Evolutionary conservation across 2,113 vertebrate genomes (phyloP).

Genomic region (Choloepus hoffmanni): DNA sequence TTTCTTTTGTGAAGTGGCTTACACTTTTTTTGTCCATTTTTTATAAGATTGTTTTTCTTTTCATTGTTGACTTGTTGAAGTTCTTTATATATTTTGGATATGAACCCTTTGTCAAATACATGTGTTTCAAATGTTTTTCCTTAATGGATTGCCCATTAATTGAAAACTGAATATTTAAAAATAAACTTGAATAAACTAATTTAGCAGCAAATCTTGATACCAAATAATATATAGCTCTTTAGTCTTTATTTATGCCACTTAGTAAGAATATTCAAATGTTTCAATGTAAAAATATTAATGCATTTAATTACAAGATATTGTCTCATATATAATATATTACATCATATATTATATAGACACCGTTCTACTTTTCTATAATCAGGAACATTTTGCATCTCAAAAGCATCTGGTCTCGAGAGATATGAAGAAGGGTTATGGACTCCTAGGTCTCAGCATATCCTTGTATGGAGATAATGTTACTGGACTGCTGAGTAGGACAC

Average conservation of each 20-base stretch:
- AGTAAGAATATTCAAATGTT: not conserved
- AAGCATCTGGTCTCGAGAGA: not conserved
- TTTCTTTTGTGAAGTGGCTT: not conserved
- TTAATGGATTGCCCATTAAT: not conserved
- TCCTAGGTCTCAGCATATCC: not conserved
- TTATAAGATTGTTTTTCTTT: not conserved
- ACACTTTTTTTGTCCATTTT: not conserved
- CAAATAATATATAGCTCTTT: not conserved
- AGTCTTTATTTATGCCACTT: not conserved
- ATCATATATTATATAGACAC: not conserved
- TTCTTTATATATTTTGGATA: not conserved
- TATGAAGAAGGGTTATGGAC: not conserved
- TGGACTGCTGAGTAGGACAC: not conserved
- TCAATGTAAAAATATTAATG: not conserved
- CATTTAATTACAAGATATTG: not conserved
- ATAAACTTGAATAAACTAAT: not conserved
- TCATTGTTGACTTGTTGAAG: not conserved
- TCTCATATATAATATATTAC: not conserved
- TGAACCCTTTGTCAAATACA: not conserved
- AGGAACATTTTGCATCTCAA: not conserved
- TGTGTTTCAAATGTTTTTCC: not conserved
- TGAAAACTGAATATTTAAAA: not conserved
- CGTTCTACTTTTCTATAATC: not conserved
- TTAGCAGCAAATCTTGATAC: not conserved
- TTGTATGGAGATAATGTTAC: not conserved